Evolutionary conservation across 2,113 vertebrate genomes (phyloP).

Genomic region (Zosterops hypoxanthus): DNA sequence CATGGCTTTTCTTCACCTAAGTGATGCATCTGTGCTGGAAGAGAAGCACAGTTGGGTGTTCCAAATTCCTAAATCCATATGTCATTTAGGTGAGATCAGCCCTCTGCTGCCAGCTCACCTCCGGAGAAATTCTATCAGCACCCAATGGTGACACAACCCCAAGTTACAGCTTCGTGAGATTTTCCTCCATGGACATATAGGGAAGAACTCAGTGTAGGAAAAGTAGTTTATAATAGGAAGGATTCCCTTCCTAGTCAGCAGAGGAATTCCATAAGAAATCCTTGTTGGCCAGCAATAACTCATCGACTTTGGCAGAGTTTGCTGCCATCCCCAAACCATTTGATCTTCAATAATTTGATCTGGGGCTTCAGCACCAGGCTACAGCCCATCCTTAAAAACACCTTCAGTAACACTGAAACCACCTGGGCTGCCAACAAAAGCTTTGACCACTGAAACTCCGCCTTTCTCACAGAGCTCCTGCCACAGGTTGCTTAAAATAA

Average conservation of each 20-base stretch:
- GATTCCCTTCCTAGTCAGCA: neutral
- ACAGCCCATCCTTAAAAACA: neutral
- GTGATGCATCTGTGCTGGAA: neutral
- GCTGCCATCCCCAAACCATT: neutral
- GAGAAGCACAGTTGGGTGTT: neutral
- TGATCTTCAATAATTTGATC: no score
- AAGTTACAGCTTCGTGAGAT: neutral
- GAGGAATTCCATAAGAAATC: neutral
- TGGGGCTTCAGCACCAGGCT: neutral
- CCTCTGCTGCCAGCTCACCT: neutral
- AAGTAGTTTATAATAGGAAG: neutral
- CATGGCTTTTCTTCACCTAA: neutral
- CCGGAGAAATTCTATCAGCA: neutral
- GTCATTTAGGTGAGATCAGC: neutral
- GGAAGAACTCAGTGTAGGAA: neutral
- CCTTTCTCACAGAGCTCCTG: neutral
- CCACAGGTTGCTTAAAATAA: neutral
- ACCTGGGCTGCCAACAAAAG: neutral
- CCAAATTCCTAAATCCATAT: neutral
- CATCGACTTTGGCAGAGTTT: neutral
- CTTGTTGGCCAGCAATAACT: neutral
- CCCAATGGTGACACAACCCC: fast-evolving
- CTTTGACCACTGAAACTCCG: neutral
- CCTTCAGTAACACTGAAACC: fast-evolving
- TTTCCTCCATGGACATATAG: fast-evolving